A percentile compares a stretch with the other conserved stretches of the same genome.
These are phyloP conservation scores for Vanessa cardui DNA, from an alignment of 2,888 invertebrate species.

Conservation along the genomic window DNA sequence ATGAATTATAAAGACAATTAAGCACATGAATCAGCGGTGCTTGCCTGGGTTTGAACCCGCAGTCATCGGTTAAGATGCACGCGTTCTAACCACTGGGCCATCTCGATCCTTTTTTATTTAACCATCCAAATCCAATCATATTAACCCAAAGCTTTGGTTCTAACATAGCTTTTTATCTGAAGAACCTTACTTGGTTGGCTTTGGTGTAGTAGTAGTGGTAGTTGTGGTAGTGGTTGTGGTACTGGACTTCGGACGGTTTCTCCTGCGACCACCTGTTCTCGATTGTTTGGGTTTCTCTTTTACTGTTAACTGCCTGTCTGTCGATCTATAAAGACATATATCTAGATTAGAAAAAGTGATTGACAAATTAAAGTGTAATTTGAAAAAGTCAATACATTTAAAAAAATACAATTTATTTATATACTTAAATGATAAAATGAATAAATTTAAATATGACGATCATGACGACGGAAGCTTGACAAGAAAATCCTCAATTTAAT, in stretches of 20 bases:
- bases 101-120: no score
- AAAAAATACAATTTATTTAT: background rate
- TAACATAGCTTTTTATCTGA: background rate
- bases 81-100: no score
- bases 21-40: no score
- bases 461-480: no score
- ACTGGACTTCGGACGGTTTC: slow-evolving; percentile 71
- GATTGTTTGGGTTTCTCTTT: slow-evolving; percentile 50
- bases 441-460: no score
- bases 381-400: no score
- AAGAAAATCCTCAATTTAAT: no score
- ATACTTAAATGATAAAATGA: background rate
- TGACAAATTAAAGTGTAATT: background rate
- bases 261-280: slow-evolving; percentile 57
- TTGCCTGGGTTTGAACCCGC: no score
- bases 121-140: no score
- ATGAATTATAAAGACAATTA: no score
- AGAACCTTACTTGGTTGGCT: slow-evolving; percentile 60
- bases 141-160: background rate
- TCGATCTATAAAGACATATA: slow-evolving; percentile 50
- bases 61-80: no score
- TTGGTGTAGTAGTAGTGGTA: slow-evolving; percentile 68
- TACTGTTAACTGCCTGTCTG: slow-evolving; percentile 50
- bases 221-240: slow-evolving; percentile 73
- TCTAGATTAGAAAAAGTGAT: background rate